Evolutionary conservation across 2,888 invertebrate species (phyloP).

Genomic region (Ectropis crepuscularia): DNA sequence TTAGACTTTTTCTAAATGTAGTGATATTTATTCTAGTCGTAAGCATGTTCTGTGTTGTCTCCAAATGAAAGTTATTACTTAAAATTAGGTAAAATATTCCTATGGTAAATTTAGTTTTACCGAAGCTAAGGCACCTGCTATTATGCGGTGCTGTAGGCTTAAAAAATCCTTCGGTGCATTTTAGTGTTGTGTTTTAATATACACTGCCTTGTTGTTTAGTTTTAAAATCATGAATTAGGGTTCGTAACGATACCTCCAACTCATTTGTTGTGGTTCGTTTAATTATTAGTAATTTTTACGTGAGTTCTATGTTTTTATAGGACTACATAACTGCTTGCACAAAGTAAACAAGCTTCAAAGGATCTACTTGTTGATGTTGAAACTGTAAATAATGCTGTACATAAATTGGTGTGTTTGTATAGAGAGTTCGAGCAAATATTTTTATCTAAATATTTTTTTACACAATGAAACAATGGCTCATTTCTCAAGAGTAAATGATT

Average conservation of each 20-base stretch:
- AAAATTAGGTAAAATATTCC: conserved; percentile 13
- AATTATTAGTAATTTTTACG: conserved; percentile 28
- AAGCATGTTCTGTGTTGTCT: conserved; percentile 35
- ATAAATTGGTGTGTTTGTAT: conserved; percentile 70
- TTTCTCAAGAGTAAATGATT: conserved; percentile 19
- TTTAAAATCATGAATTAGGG: conserved; percentile 38
- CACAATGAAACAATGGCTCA: conserved; percentile 38
- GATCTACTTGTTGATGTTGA: conserved; percentile 41
- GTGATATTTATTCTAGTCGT: conserved; percentile 40
- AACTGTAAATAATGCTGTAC: conserved; percentile 71
- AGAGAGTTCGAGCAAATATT: conserved; percentile 74
- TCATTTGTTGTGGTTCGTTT: conserved; percentile 23
- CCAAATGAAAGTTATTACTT: conserved; percentile 13
- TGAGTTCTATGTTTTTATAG: conserved; percentile 36
- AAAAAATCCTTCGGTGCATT: conserved; percentile 43
- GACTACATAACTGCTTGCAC: conserved; percentile 46
- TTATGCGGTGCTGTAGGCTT: conserved; percentile 28
- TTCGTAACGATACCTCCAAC: conserved; percentile 29
- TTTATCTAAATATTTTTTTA: conserved; percentile 80
- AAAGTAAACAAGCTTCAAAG: conserved; percentile 45
- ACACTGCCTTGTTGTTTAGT: conserved; percentile 57
- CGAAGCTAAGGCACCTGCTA: background rate
- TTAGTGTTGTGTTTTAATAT: conserved; percentile 49
- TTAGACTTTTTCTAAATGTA: conserved; percentile 32
- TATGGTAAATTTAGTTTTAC: conserved; percentile 9